Base-by-base conservation (phyloP, 2,888 invertebrate species). In the Uloborus plumipes region DNA sequence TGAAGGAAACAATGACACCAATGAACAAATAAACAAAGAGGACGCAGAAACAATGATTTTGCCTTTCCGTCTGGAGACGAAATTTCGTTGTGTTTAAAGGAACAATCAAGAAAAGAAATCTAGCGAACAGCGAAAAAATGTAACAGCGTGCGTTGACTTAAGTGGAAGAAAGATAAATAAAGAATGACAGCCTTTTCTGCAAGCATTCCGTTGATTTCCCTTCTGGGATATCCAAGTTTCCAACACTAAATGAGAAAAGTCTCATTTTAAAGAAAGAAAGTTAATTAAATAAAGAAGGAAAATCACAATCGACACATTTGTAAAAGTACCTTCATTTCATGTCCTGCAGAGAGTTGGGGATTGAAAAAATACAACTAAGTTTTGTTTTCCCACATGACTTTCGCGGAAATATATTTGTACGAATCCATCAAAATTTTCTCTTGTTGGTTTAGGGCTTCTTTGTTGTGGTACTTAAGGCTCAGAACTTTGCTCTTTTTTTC, bases 201-300 rank as follows among this genome's bases (percentile, higher is more conserved):
- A 62, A 76, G 61, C 76, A 69, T 76, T 76, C 58, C 62, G 58
- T 78, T 78, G 70, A 78, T 78, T 78, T 78, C 77, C 77, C 77
- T 71, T 78, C 39, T 65, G 77, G 77, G 70, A 71, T 71, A 78
- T 78, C 64, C 70, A 53, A 64, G 55, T 78, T 71, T 31, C 26
- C 58, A 69, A 76, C 26, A 59, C 69, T 22, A 51, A 58, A 47
- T 15, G 53, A 31, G 64, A 71, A 71, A 78, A 70, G 22, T 53
- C 47, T 71, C 20, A 20, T 61, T 71, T 71, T 64, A 71, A 65
- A 70, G 61, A 22, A 47, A 20, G 71, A 51, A 62, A 51, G 61
- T 70, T 71, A 78, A 78, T 78, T 78, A 78, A 58, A 78, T 78
- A 78, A 78, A 78, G 70, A 39, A 39, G 39, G 39, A 39, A 7